Evolutionary conservation across 1,140 invertebrate genomes (phyloP), one percentile per base, ranked within the genome.

Genomic region (Lineus longissimus): DNA sequence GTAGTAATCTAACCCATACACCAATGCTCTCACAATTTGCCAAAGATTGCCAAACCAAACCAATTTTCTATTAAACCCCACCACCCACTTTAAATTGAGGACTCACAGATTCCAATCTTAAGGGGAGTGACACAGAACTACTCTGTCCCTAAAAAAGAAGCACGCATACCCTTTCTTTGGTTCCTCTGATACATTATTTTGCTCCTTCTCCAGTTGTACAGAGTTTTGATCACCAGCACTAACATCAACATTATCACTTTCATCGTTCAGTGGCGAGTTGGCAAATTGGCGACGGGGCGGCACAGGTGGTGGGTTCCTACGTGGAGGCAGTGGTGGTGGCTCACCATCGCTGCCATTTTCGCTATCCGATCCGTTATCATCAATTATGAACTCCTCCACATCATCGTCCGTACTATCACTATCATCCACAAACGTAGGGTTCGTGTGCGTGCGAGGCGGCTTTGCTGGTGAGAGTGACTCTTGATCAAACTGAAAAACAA

Each of bases 391-490:
- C 56, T 60, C 60, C 23, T 59, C 59, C 6, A 47, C 66, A 43
- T 58, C 66, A 62, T 62, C 40, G 45, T 64, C 54, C 31, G 58
- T 59, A 55, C 45, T 45, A 33, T 30, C 33, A 45, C 54, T 40
- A 4, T 43, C 36, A 56, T 43, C 22, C 54, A 56, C 57, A 6
- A 61, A 33, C 31, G 57, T 43, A n/a, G 17, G 45, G 45, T 57
- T 64, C 1, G 15, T 40, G 17, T 30, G 33, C 1, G 11, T 17
- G 27, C 56, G 27, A 33, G 33, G 54, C 22, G 55, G 22, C 25
- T 64, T 59, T 54, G 55, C 17, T 45, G 56, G 29, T 36, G 57
- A 15, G 41, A 41, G 11, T 55, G 62, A 30, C 19, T 51, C 22
- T 19, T 2, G 43, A 7, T 30, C 31, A 19, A 51, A 51, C 43